Evolutionary conservation across 1,140 invertebrate genomes (phyloP), one percentile per base, ranked within the genome.

Genomic region (Orchesella cincta): DNA sequence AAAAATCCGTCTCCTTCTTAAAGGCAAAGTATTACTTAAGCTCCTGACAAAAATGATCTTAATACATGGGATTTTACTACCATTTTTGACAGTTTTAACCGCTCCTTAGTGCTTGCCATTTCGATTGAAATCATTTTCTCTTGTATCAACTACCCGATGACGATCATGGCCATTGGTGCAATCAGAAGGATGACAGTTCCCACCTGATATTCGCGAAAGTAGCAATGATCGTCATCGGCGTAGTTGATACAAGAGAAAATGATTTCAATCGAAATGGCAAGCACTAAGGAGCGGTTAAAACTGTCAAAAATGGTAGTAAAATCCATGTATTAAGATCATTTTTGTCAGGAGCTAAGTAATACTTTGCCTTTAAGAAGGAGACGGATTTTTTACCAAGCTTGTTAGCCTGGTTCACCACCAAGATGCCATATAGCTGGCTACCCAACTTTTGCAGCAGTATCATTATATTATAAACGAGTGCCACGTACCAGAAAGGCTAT

Each of bases 1-100:
- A 46, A 46, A 46, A 46, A 46, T 46, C 39, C 54, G 12, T 57
- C 54, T 23, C 26, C 54, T 57, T 57, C 12, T 23, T 46, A 46
- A 46, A 46, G 23, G 54, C 54, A 18, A 18, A 57, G 26, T 23
- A 26, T n/a, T 57, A 67, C 31, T 67, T 67, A n/a, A 67, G 62
- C 62, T 67, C 31, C 62, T 67, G 62, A 67, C 62, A 67, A 67
- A 67, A 67, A 67, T 67, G 62, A 67, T 67, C 62, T 26, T 67
- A 67, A 67, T 67, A 33, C 62, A 67, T 67, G 62, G 33, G 62
- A n/a, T 67, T 67, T 67, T 67, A 67, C 62, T 67, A 67, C 62
- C 31, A 29, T 67, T 67, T 67, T 67, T 67, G 62, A 67, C 62
- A 67, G 62, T 67, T 67, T 67, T 67, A 67, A 67, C 62, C 62